Conservation (phyloP, 1,140 invertebrate species). For the Laupala kohalensis region DNA sequence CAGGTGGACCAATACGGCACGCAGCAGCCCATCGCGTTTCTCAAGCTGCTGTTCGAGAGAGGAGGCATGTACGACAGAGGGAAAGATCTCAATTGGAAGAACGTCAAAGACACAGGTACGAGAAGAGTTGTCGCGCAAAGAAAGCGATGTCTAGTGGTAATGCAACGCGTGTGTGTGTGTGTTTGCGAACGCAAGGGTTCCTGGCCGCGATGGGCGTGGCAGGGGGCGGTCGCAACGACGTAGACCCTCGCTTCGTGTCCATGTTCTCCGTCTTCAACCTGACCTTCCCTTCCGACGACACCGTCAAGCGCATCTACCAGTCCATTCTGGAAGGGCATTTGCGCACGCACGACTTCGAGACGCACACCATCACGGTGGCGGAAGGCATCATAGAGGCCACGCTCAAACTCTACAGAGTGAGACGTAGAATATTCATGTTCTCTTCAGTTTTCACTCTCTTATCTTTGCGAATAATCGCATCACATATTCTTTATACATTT, state of each 20-base stretch:
- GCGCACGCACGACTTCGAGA: conserved; percentile 43
- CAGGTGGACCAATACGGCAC: conserved; percentile 70
- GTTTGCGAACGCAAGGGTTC: conserved; percentile 38
- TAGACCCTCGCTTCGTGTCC: conserved; percentile 79
- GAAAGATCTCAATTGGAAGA: conserved; percentile 83
- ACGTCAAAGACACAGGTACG: conserved; percentile 62
- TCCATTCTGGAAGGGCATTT: conserved; percentile 65
- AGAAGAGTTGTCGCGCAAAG: too few relatives aligned
- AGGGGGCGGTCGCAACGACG: conserved; percentile 74
- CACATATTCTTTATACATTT: too few relatives aligned
- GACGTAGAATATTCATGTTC: too few relatives aligned
- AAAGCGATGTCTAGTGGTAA: not conserved
- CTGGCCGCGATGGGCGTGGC: conserved; percentile 69
- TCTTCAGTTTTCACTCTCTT: too few relatives aligned
- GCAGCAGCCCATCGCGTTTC: conserved; percentile 79
- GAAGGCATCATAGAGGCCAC: conserved; percentile 60
- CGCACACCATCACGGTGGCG: conserved; percentile 48
- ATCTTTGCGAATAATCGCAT: too few relatives aligned
- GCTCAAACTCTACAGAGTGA: conserved; percentile 67
- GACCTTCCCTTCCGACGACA: conserved; percentile 60
- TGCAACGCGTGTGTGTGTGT: not conserved
- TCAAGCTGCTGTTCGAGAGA: conserved; percentile 74
- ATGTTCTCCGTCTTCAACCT: conserved; percentile 80
- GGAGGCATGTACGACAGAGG: conserved; percentile 76
- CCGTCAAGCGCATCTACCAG: conserved; percentile 67